phyloP scores from a whole-genome alignment of 2,888 invertebrate genomes.

The Clanis bilineata region DNA sequence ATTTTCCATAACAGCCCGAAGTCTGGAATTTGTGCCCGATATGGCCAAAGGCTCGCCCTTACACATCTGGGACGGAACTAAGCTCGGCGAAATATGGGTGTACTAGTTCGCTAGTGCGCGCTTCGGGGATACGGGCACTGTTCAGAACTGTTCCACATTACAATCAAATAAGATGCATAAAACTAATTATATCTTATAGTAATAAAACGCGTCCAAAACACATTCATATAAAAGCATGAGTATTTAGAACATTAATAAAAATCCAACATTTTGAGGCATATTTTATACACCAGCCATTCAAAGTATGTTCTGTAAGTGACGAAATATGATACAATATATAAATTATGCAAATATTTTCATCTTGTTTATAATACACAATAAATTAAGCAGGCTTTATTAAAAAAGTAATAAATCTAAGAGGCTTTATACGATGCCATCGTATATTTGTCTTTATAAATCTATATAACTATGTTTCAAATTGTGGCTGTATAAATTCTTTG shows the following conservation, averaged over 20 bases:
- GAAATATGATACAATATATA: not conserved
- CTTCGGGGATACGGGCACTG: no score
- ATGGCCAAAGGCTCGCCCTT: no score
- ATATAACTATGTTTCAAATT: slow-evolving; percentile 4
- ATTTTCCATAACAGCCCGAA: no score
- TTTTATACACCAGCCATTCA: not conserved
- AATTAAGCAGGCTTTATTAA: slow-evolving; percentile 1
- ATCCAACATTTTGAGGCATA: not conserved
- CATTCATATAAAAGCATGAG: not conserved
- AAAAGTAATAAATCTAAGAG: slow-evolving; percentile 2
- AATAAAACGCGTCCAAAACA: not conserved
- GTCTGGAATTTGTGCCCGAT: no score
- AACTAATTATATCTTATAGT: not conserved
- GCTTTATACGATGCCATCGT: not conserved
- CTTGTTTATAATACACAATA: slow-evolving; percentile 4
- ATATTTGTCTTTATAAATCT: slow-evolving; percentile 11
- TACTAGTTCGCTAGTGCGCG: no score
- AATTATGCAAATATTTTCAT: slow-evolving; percentile 10
- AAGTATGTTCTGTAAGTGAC: not conserved
- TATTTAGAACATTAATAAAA: not conserved
- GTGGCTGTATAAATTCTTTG: not conserved
- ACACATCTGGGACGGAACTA: no score
- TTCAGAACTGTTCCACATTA: no score
- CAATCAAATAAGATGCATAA: no score
- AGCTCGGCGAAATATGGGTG: no score